These are phyloP conservation scores for Hippocampus comes DNA, from an alignment of 2,113 vertebrate genomes.

Conservation along the genomic window DNA sequence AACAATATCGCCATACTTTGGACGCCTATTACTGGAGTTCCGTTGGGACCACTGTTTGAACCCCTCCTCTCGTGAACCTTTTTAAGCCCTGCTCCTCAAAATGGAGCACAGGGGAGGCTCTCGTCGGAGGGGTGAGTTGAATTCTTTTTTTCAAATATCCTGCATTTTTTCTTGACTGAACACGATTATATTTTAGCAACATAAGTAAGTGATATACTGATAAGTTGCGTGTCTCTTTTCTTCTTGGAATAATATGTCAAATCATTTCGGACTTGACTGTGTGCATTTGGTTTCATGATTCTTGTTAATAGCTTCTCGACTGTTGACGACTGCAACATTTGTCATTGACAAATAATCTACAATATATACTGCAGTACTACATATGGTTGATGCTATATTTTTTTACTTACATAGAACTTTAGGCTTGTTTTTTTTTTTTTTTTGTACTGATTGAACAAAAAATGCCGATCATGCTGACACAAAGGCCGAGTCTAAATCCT, in stretches of 20 bases:
- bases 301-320: background rate
- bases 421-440: background rate
- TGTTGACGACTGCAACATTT: background rate
- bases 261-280: background rate
- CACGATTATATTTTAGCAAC: background rate
- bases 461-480: background rate
- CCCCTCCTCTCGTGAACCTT: conserved; percentile 41
- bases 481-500: background rate
- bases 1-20: conserved; percentile 35
- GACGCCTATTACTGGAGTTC: conserved; percentile 47
- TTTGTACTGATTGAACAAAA: background rate
- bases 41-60: conserved; percentile 46
- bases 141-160: background rate
- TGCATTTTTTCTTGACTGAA: background rate
- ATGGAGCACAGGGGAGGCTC: conserved; percentile 74
- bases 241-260: background rate
- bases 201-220: no score
- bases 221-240: background rate
- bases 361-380: background rate
- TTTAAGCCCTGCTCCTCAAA: conserved; percentile 53
- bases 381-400: background rate
- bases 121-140: conserved; percentile 70
- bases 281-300: background rate
- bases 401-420: background rate
- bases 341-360: background rate